Evolutionary conservation across 2,797 vertebrate genomes (phyloP).

Genomic region (Spinus olivaceus): DNA sequence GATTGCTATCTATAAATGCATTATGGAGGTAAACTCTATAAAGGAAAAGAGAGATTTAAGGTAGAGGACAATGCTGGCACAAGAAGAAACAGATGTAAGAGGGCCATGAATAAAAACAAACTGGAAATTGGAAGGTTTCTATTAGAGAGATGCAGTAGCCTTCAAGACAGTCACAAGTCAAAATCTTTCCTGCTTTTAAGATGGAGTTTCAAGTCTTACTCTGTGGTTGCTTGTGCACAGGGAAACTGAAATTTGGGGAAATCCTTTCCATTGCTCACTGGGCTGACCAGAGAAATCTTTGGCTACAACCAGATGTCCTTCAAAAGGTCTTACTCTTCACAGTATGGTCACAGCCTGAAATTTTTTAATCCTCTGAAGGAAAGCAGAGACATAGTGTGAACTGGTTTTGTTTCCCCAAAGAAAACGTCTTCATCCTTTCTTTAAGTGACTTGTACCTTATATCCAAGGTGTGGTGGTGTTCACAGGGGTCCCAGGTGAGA

Average conservation of each 20-base stretch:
- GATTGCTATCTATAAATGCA: conserved; percentile 22
- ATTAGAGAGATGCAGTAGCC: neutral
- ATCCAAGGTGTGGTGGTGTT: neutral
- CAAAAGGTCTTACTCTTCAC: neutral
- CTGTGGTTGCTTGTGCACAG: neutral
- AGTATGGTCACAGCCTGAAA: neutral
- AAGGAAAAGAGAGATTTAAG: neutral
- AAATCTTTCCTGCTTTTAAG: neutral
- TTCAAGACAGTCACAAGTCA: neutral
- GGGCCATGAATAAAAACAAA: neutral
- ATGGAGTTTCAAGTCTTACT: neutral
- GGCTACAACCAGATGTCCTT: neutral
- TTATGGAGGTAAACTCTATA: neutral
- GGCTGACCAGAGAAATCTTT: neutral
- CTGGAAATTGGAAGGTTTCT: neutral
- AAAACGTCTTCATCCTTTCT: neutral
- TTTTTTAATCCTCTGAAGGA: neutral
- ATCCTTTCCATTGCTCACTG: neutral
- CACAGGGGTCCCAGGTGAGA: too few species aligned
- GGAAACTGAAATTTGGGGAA: neutral
- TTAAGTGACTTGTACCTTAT: neutral
- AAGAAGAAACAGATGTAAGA: neutral
- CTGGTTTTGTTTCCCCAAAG: neutral
- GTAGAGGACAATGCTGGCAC: neutral
- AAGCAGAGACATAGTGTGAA: neutral